Percentiles rank a stretch among this genome's conserved stretches.
Evolutionary conservation across 2,888 invertebrate species (phyloP).

Genomic region (Icerya purchasi): DNA sequence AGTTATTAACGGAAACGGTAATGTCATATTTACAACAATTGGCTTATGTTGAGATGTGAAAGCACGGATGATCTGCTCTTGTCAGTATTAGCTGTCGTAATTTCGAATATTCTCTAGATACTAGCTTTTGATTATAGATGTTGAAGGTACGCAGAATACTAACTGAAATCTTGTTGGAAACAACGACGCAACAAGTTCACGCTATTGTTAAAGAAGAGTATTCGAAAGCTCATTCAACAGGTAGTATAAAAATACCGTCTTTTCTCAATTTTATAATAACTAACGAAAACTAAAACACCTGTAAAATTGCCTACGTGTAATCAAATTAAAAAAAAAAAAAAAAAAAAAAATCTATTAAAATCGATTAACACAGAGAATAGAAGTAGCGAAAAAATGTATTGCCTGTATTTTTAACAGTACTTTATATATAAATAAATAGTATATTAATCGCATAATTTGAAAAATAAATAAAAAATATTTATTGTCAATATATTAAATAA

Average conservation of each 20-base stretch:
- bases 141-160: constrained; percentile 63
- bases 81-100: background rate
- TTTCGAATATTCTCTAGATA: constrained; percentile 4
- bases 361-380: too few relatives aligned
- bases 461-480: background rate
- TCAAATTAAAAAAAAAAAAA: background rate
- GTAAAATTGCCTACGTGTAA: background rate
- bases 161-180: constrained; percentile 83
- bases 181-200: constrained; percentile 32
- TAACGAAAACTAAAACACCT: too few relatives aligned
- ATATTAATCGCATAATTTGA: too few relatives aligned
- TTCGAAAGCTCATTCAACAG: constrained; percentile 5
- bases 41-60: background rate
- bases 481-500: background rate
- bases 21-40: constrained; percentile 12
- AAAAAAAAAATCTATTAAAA: background rate
- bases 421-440: too few relatives aligned
- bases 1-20: constrained; percentile 36
- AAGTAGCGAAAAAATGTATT: too few relatives aligned
- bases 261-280: background rate
- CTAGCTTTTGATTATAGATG: constrained; percentile 38
- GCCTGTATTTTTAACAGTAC: too few relatives aligned
- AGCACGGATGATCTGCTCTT: background rate
- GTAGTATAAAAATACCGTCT: constrained; percentile 4
- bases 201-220: constrained; percentile 10